Evolutionary conservation across 2,113 vertebrate species (phyloP).

Genomic region (Peromyscus californicus): DNA sequence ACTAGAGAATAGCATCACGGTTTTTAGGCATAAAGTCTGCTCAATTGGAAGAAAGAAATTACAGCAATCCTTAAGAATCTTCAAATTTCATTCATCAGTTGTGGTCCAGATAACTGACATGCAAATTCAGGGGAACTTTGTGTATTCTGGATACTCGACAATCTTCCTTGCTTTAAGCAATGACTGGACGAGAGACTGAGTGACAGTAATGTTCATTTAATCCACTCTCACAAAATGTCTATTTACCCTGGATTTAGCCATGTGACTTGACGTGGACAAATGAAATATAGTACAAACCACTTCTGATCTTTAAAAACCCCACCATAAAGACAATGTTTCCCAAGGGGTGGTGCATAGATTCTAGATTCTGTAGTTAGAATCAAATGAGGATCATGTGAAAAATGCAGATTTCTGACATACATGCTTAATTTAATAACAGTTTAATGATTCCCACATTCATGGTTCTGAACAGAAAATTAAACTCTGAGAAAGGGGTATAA

Average conservation of each 20-base stretch:
- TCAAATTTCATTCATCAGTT: constrained; percentile 1
- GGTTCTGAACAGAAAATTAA: background rate
- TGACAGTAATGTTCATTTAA: background rate
- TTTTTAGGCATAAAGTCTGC: background rate
- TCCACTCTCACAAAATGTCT: background rate
- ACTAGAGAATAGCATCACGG: background rate
- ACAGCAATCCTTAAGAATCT: background rate
- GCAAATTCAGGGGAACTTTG: background rate
- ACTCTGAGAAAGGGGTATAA: background rate
- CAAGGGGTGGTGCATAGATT: background rate
- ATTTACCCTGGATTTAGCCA: background rate
- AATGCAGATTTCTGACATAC: background rate
- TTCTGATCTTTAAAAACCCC: background rate
- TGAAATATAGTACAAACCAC: background rate
- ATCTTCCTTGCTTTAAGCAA: background rate
- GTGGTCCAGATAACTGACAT: background rate
- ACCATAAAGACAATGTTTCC: background rate
- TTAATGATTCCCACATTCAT: background rate
- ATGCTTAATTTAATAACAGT: background rate
- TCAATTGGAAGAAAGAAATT: background rate
- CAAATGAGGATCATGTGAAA: background rate
- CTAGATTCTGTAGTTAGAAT: background rate
- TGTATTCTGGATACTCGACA: background rate
- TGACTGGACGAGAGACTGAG: background rate
- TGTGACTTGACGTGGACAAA: background rate